Base-by-base conservation (phyloP, 2,113 vertebrate species). In the Strigops habroptila region DNA sequence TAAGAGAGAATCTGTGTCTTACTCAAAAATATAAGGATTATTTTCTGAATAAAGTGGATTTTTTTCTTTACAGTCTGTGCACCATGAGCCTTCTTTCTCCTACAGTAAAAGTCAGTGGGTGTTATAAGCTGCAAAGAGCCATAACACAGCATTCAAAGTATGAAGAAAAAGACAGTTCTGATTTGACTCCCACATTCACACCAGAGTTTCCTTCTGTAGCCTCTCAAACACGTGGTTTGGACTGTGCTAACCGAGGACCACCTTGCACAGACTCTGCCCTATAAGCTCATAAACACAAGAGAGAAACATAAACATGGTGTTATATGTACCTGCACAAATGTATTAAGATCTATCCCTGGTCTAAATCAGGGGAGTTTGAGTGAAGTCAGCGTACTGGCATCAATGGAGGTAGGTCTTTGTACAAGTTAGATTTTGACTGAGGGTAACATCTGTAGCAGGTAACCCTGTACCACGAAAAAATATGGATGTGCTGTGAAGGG, bases 241-340 rank as follows among this genome's bases (percentile, higher is more conserved):
- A 57, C 35, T 75, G 22, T 64, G 25, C 27, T 41, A 39, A 31
- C 33, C 4, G 2, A 44, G 30, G 27, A 30, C 9, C 39, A 55
- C 6, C 25, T 82, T 0, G 0, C 4, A 43, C 4, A 63, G 25
- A 9, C 7, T 28, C 65, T 18, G 5, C 30, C 11, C 43, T 48
- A 4, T 13, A 49, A 64, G 6, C 24, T 62, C 49, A 64, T 8
- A 19, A 63, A 53, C 12, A 23, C 28, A 41, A 10, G 25, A 35
- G 23, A 53, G 23, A 64, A 51, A 30, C 3, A 18, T 1, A 46
- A 27, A 7, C 25, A 4, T 10, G 22, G 24, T 6, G 1, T 6
- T 37, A 3, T 17, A 31, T 4, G 5, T 4, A 59, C 12, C 15
- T 37, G 23, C 9, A n/a, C 23, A 67, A 30, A 6, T 0, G 7